Percentiles rank a stretch among this genome's conserved stretches.
Evolutionary conservation across 2,888 invertebrate species (phyloP).

Genomic region (Hypomecis atomaria): DNA sequence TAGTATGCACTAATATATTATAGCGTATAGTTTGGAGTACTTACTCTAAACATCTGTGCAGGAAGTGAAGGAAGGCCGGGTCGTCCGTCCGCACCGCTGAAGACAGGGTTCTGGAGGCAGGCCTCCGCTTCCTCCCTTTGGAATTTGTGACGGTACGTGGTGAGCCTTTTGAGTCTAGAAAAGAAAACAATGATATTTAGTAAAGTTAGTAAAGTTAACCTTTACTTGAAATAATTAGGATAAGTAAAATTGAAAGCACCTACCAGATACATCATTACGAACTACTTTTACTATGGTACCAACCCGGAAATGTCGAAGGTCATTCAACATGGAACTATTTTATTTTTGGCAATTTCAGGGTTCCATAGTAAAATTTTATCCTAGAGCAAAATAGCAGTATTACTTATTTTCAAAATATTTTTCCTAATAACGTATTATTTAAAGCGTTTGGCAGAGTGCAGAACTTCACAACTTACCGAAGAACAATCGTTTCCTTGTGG

Average conservation of each 20-base stretch:
- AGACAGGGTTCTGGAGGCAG: slow-evolving; percentile 92
- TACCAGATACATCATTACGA: background rate
- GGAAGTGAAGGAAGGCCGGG: slow-evolving; percentile 95
- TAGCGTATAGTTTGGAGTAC: slow-evolving; percentile 59
- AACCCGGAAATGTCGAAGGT: too few relatives aligned
- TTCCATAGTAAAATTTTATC: too few relatives aligned
- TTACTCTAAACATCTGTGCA: slow-evolving; percentile 95
- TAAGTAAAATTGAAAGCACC: too few relatives aligned
- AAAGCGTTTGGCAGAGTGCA: slow-evolving; percentile 6
- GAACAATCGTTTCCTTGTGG: slow-evolving; percentile 93
- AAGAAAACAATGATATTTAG: slow-evolving; percentile 1
- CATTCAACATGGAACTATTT: too few relatives aligned
- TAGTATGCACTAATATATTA: too few relatives aligned
- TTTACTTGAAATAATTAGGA: too few relatives aligned
- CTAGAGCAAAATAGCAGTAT: too few relatives aligned
- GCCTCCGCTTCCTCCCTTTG: slow-evolving; percentile 95
- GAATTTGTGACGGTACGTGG: slow-evolving; percentile 96
- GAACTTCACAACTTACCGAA: slow-evolving; percentile 85
- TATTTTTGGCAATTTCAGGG: too few relatives aligned
- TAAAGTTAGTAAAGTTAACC: too few relatives aligned
- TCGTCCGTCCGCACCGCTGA: slow-evolving; percentile 94
- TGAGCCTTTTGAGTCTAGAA: slow-evolving; percentile 93
- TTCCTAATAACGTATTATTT: background rate
- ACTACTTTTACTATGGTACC: too few relatives aligned
- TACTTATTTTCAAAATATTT: background rate